Evolutionary conservation across 2,797 vertebrate species (phyloP).

Genomic region (Crocodylus rhombifer): DNA sequence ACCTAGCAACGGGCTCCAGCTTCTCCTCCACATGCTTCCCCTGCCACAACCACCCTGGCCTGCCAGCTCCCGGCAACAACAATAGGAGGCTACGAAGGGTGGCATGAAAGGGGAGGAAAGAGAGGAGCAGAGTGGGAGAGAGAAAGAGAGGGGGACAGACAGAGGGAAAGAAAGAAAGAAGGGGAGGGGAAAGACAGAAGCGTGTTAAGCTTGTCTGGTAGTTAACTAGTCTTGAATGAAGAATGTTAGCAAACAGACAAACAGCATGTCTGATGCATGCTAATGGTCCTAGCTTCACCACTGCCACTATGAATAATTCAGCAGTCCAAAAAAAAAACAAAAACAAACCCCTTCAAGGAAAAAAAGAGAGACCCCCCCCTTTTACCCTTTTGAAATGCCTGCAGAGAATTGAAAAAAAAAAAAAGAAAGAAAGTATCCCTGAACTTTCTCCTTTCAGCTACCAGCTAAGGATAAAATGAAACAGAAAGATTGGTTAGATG

Average conservation of each 20-base stretch:
- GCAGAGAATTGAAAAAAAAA: slow-evolving; percentile 68
- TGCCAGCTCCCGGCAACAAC: slow-evolving; percentile 85
- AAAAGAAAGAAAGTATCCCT: slow-evolving; percentile 30
- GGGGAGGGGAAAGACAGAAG: slow-evolving; percentile 62
- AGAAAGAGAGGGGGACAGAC: slow-evolving; percentile 37
- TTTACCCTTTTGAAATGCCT: slow-evolving; percentile 81
- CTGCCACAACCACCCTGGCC: slow-evolving; percentile 79
- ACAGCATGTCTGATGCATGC: slow-evolving; percentile 95
- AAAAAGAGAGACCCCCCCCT: slow-evolving; percentile 26
- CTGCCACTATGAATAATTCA: slow-evolving; percentile 96
- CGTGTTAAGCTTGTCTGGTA: slow-evolving; percentile 91
- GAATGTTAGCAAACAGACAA: slow-evolving; percentile 97
- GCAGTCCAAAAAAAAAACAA: slow-evolving; percentile 71
- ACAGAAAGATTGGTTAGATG: slow-evolving; percentile 7
- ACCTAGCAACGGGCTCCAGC: slow-evolving; percentile 79
- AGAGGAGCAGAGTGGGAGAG: neutral
- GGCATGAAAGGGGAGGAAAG: slow-evolving; percentile 75
- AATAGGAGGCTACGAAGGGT: slow-evolving; percentile 90
- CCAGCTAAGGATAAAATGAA: slow-evolving; percentile 25
- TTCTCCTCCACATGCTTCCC: slow-evolving; percentile 76
- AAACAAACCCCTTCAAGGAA: slow-evolving; percentile 9
- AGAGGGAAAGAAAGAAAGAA: neutral
- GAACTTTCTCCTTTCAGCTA: slow-evolving; percentile 60
- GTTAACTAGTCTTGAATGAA: slow-evolving; percentile 96
- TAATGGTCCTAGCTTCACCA: slow-evolving; percentile 91